A percentile compares a stretch with the other conserved stretches of the same genome.
These are phyloP conservation scores for Thalassoma bifasciatum DNA, from an alignment of 2,113 vertebrate genomes.

Conservation along the genomic window DNA sequence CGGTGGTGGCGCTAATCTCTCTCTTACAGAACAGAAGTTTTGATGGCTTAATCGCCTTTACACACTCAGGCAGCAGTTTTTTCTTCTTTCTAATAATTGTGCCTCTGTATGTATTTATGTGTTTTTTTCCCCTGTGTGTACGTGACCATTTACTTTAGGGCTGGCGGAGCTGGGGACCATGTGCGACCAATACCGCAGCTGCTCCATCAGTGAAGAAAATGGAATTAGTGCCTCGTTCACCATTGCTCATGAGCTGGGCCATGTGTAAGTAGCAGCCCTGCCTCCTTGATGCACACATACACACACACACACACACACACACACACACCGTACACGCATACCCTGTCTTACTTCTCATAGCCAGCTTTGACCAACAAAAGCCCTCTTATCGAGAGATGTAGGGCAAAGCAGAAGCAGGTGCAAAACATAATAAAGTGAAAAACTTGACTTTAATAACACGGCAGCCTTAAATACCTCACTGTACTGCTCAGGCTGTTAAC, in stretches of 20 bases:
- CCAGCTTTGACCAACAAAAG: slow-evolving; percentile 76
- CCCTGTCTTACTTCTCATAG: slow-evolving; percentile 23
- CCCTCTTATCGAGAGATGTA: slow-evolving; percentile 74
- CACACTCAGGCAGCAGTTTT: slow-evolving; percentile 20
- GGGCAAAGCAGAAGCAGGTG: slow-evolving; percentile 77
- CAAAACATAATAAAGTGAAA: slow-evolving; percentile 78
- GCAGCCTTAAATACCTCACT: slow-evolving; percentile 64
- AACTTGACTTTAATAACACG: slow-evolving; percentile 75
- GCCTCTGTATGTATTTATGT: slow-evolving; percentile 22
- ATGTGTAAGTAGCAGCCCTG: slow-evolving; percentile 89
- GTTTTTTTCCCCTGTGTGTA: slow-evolving; percentile 36
- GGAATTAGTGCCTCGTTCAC: slow-evolving; percentile 97
- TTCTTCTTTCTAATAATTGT: slow-evolving; percentile 13
- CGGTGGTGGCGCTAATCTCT: slow-evolving; percentile 63
- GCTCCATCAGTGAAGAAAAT: slow-evolving; percentile 98
- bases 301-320: background rate
- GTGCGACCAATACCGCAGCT: slow-evolving; percentile 94
- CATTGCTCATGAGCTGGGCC: slow-evolving; percentile 96
- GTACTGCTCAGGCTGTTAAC: slow-evolving; percentile 50
- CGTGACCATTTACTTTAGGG: slow-evolving; percentile 84
- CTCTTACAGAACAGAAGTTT: slow-evolving; percentile 56
- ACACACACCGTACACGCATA: slow-evolving; percentile 12
- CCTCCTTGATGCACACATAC: background rate
- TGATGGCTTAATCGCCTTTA: slow-evolving; percentile 68
- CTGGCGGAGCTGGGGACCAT: slow-evolving; percentile 96